Evolutionary conservation across 92 coral and sea anemone species (phyloP).

Genomic region (Ricordea florida): DNA sequence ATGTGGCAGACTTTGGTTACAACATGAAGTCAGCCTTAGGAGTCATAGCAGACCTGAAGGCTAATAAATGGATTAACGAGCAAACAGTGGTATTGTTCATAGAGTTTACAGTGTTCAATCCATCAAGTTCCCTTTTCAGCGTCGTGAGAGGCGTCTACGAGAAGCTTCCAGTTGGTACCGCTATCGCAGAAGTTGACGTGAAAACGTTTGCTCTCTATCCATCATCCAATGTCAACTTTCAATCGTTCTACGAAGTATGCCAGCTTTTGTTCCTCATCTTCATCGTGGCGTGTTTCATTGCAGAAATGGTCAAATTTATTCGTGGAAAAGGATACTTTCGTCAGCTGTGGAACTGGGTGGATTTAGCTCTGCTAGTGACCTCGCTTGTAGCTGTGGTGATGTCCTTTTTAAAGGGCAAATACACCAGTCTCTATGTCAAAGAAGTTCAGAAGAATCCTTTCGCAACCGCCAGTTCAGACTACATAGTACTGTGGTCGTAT

Average conservation of each 20-base stretch:
- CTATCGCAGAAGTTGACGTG: constrained; percentile 24
- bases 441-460: constrained; percentile 69
- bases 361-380: constrained; percentile 48
- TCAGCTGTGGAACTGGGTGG: constrained; percentile 84
- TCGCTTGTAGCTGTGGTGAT: constrained; percentile 59
- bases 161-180: constrained; percentile 53
- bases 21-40: constrained; percentile 54
- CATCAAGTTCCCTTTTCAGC: constrained; percentile 72
- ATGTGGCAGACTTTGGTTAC: constrained; percentile 80
- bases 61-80: constrained; percentile 66
- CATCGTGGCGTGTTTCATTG: constrained; percentile 58
- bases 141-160: constrained; percentile 61
- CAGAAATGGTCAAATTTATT: constrained; percentile 63
- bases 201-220: constrained; percentile 65
- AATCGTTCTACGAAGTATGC: constrained; percentile 70
- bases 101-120: constrained; percentile 44
- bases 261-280: constrained; percentile 67
- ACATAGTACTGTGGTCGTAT: constrained; percentile 71
- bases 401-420: constrained; percentile 74
- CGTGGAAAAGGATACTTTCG: constrained; percentile 55
- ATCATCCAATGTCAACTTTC: constrained; percentile 52
- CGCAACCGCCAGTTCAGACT: constrained; percentile 68
- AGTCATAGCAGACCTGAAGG: constrained; percentile 42
- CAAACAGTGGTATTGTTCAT: constrained; percentile 67
- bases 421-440: constrained; percentile 67